Evolutionary conservation across 2,888 invertebrate genomes (phyloP).

Genomic region (Apamea monoglypha): DNA sequence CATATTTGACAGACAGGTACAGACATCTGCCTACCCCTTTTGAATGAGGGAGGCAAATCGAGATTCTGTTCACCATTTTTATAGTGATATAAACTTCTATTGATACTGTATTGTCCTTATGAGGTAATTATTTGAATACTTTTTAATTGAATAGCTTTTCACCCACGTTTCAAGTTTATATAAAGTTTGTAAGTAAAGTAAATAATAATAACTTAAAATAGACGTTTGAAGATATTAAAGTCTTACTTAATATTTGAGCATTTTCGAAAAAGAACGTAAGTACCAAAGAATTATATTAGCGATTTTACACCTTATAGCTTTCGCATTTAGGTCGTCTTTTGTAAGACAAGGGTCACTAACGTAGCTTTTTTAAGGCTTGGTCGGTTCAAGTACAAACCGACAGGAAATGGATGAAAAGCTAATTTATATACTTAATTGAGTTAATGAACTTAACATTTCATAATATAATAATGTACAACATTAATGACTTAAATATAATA

Average conservation of each 20-base stretch:
- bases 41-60: background rate
- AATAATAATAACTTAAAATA: background rate
- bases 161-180: conserved; percentile 3
- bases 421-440: conserved; percentile 14
- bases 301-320: background rate
- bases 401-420: conserved; percentile 20
- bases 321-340: background rate
- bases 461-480: conserved; percentile 51
- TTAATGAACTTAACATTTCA: conserved; percentile 20
- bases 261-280: background rate
- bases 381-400: background rate
- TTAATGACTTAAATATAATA: conserved; percentile 34
- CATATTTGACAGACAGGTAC: background rate
- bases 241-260: background rate
- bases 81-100: background rate
- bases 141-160: conserved; percentile 17
- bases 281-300: background rate
- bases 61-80: conserved; percentile 4
- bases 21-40: background rate
- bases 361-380: background rate
- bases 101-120: conserved; percentile 37
- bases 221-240: background rate
- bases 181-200: background rate
- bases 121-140: conserved; percentile 47
- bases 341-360: background rate